Base-by-base conservation (phyloP, 2,888 invertebrate genomes). In the Fissipunctia ypsillon region DNA sequence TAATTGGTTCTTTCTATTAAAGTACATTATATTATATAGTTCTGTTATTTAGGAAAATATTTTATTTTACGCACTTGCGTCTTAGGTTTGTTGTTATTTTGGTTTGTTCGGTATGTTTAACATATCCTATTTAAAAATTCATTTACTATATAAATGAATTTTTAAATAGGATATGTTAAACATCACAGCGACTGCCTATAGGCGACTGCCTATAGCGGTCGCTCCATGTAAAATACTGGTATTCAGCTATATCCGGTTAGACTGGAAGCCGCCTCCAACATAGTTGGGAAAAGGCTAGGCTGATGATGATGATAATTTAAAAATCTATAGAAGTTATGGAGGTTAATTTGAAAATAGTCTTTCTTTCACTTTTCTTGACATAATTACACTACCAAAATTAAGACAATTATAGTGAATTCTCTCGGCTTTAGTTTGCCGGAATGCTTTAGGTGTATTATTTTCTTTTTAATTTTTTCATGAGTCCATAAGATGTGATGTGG, bases 81-180 rank as follows among this genome's bases (percentile, higher is more conserved):
- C 81, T 61, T 72, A 35, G 41, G 59, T 77, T 73, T 69, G 78
- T 76, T 86, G 70, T 84, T 78, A 69, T 69, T 73, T 76, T 76
- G 43, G 28, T 31, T 69, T 61, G 48, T 80, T 76, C n/a, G 19
- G 38, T 73, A 78, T 60, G 12, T 69, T 59, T 65, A 50, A 69
- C 4, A 77, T 56, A 73, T 68, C 70, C 50, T 76, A 76, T 80
- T 74, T 67, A 38, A 63, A 25, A 76, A 63, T 35, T n/a, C n/a
- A n/a, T n/a, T n/a, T n/a, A n/a, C n/a, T n/a, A n/a, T n/a, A n/a
- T n/a, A n/a, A n/a, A n/a, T n/a, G n/a, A n/a, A n/a, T n/a, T n/a
- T n/a, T n/a, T n/a, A n/a, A n/a, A n/a, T n/a, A n/a, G n/a, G n/a
- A n/a, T n/a, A n/a, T n/a, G n/a, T n/a, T n/a, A n/a, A n/a, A n/a